A percentile compares a stretch with the other conserved stretches of the same genome.
These are phyloP conservation scores for Synchiropus splendidus DNA, from an alignment of 2,113 vertebrate genomes.

Conservation along the genomic window DNA sequence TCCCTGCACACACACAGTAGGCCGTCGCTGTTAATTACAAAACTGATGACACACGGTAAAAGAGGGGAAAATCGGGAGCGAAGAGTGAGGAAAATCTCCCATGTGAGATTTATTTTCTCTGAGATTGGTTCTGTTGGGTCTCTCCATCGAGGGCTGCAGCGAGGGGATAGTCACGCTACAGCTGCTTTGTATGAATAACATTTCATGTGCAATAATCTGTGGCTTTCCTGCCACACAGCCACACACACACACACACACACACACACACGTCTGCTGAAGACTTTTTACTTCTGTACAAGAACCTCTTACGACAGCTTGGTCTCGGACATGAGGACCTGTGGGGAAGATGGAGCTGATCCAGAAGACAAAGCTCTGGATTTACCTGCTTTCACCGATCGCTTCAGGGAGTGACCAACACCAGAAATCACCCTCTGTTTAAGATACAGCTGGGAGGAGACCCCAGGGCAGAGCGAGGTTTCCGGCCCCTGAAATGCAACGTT, in stretches of 20 bases:
- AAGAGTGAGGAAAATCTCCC: slow-evolving; percentile 27
- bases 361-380: slow-evolving; percentile 13
- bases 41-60: slow-evolving; percentile 1
- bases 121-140: slow-evolving; percentile 57
- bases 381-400: slow-evolving; percentile 19
- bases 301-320: not conserved
- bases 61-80: slow-evolving; percentile 16
- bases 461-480: too few relatives aligned
- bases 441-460: too few relatives aligned
- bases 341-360: slow-evolving; percentile 7
- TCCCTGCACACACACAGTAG: not conserved
- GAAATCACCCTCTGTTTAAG: too few relatives aligned
- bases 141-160: slow-evolving; percentile 58
- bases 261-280: slow-evolving; percentile 17
- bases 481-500: too few relatives aligned
- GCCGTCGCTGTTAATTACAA: slow-evolving; percentile 16
- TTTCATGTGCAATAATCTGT: slow-evolving; percentile 68
- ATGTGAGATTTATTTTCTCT: slow-evolving; percentile 50
- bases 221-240: slow-evolving; percentile 54
- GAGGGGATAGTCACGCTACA: slow-evolving; percentile 60
- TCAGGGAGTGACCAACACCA: too few relatives aligned
- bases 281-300: slow-evolving; percentile 3
- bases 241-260: slow-evolving; percentile 27
- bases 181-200: slow-evolving; percentile 64
- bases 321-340: not conserved